phyloP scores from a whole-genome alignment of 2,888 invertebrate species.

The Zele albiditarsus region DNA sequence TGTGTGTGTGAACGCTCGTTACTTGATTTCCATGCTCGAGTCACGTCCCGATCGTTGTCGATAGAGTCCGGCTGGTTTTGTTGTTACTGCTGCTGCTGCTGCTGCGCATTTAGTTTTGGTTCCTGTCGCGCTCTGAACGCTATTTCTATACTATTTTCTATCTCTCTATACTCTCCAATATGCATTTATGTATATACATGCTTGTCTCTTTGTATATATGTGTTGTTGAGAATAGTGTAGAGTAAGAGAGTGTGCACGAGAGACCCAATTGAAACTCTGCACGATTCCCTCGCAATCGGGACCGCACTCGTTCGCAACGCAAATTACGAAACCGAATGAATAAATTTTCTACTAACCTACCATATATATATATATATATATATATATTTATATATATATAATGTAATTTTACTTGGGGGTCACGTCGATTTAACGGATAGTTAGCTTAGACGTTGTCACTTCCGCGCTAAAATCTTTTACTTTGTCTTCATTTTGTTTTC shows the following conservation, averaged over 20 bases:
- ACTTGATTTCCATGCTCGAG: conserved; percentile 43
- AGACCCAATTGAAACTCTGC: conserved; percentile 43
- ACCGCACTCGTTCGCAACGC: conserved; percentile 39
- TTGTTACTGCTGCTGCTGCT: not conserved
- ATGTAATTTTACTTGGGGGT: conserved; percentile 23
- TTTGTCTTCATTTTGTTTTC: not conserved
- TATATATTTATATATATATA: not conserved
- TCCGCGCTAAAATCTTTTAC: not conserved
- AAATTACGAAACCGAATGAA: conserved; percentile 41
- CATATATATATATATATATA: too few relatives aligned
- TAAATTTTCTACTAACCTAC: conserved; percentile 29
- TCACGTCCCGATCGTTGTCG: conserved; percentile 42
- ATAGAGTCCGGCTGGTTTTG: conserved; percentile 40
- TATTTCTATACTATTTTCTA: not conserved
- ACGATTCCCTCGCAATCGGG: conserved; percentile 40
- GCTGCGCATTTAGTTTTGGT: not conserved
- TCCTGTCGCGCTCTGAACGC: not conserved
- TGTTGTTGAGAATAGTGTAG: not conserved
- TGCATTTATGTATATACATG: not conserved
- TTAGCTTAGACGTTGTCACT: not conserved
- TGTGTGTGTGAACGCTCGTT: conserved; percentile 29
- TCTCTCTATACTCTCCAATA: not conserved
- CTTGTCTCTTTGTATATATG: not conserved
- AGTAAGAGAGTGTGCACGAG: not conserved
- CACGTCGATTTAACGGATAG: conserved; percentile 14